Base-by-base conservation (phyloP, 1,140 invertebrate genomes). In the Neuroterus valhalla region DNA sequence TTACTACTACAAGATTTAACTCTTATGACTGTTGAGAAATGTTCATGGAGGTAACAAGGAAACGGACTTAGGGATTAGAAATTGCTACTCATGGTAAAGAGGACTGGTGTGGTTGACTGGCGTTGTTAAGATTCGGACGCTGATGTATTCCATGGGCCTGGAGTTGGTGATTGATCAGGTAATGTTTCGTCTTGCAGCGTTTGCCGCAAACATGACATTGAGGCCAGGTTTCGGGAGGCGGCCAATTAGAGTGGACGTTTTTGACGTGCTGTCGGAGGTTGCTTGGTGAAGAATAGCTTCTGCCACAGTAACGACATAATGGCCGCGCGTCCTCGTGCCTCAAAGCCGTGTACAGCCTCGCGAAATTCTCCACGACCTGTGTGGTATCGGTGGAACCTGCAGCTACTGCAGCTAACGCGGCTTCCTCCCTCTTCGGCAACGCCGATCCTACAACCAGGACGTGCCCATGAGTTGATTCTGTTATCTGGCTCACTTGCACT, bases 161-260 rank as follows among this genome's bases (percentile, higher is more conserved):
- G 45, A 94, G 92, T 86, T 94, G 93, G 87, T 95, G 94, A 89
- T 94, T 95, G 89, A 94, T 94, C 84, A 94, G 91, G 85, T 94
- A 94, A 86, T 95, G 94, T 87, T 94, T 94, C 79, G 94, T 95
- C 90, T 94, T 94, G 91, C 93, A 94, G 75, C 93, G 93, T 89
- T 94, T 94, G 79, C 93, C 93, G 88, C 94, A 94, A 79, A 94
- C 91, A 87, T 92, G 91, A 89, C 94, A 95, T 80, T 92, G 91
- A 78, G 93, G 93, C 92, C 93, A 94, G 83, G 93, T 93, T 84
- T 94, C 93, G 82, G 92, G 92, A 71, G 93, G 91, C 75, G 93
- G 93, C 87, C 89, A 89, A 87, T 93, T 91, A 81, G 92, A 92
- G 89, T 94, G 93, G 83, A 94, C 93, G 86, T 94, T 94, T 90